Base-by-base conservation (phyloP, 1,140 invertebrate genomes). In the Drosophila sproati region DNA sequence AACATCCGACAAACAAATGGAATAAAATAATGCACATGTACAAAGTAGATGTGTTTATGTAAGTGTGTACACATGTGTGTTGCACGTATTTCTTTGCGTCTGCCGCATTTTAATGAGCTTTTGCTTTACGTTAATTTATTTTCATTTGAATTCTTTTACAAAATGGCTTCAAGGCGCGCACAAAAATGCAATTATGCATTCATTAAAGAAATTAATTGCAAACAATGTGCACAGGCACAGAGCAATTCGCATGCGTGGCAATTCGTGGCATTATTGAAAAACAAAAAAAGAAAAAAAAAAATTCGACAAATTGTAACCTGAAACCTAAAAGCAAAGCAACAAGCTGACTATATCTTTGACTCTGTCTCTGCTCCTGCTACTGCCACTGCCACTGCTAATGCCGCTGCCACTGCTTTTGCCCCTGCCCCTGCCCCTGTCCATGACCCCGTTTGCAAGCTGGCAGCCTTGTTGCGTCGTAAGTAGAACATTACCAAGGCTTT, bases 151-250 rank as follows among this genome's bases (percentile, higher is more conserved):
- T 87, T 87, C 85, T 80, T 87, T 80, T 80, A 77, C 62, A 82
- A 87, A 89, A 83, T 83, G 80, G 80, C 83, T 75, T 80, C 66
- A 81, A 87, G 83, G 83, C 83, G 85, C 82, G 80, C 70, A 78
- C 83, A 89, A 83, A 87, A 87, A 87, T 89, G 83, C 85, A 86
- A 87, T 87, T 87, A 87, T 87, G 83, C 83, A 87, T 89, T 87
- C 83, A 87, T 87, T 87, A 87, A 87, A 68, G 85, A 89, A 87
- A 87, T 87, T 87, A 87, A 87, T 87, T 88, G 85, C 83, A 83
- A 86, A 88, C 83, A 89, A 83, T 60, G 79, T 76, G 66, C 68
- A 20, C 20, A 76, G 64, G 54, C 63, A 80, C 73, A 62, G 41
- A 57, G 52, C 41, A 50, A 48, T 47, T 45, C 45, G 59, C 61